Base-by-base conservation (phyloP, 2,888 invertebrate genomes). In the Siphlonurus alternatus region DNA sequence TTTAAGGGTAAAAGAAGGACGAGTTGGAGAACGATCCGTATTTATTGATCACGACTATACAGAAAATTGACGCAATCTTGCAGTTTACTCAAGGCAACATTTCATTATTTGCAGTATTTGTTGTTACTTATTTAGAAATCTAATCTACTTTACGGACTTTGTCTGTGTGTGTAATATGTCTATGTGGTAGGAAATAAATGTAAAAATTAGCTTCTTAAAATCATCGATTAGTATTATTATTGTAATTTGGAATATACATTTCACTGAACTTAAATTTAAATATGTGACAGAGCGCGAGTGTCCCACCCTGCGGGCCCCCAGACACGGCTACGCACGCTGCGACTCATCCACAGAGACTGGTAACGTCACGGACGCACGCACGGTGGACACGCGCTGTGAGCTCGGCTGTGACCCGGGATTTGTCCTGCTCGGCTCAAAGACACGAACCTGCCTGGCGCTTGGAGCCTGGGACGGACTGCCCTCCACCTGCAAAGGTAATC, bases 401-500 rank as follows among this genome's bases (percentile, higher is more conserved):
- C 85, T 85, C 70, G 76, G 77, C 18, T 87, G 87, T 70, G 78
- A 81, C 65, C 75, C 76, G n/a, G 86, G 86, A 0, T 82, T 79
- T 71, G 78, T 80, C 68, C 74, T 86, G 61, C 80, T 83, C 22
- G 86, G 86, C 1, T 84, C 86, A 19, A 76, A 77, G 66, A 79
- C 79, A 66, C 74, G 86, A 53, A 83, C 81, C 25, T 87, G 87
- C 70, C 74, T 87, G 59, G 84, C 86, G 0, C 75, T 85, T 59
- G 81, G 83, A 0, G 78, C 81, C 71, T 87, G 87, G 87, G 84
- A 85, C 70, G 87, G 87, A 1, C 75, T 86, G 15, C 80, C 80
- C 67, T 80, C 83, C 0, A 77, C 81, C 61, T 87, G 87, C 71
- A 83, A 82, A 77, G 63, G 63, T 61, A 63, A 56, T 51, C 53